Conservation (phyloP, 1,140 invertebrate genomes). For the Hyposmocoma kahamanoa region DNA sequence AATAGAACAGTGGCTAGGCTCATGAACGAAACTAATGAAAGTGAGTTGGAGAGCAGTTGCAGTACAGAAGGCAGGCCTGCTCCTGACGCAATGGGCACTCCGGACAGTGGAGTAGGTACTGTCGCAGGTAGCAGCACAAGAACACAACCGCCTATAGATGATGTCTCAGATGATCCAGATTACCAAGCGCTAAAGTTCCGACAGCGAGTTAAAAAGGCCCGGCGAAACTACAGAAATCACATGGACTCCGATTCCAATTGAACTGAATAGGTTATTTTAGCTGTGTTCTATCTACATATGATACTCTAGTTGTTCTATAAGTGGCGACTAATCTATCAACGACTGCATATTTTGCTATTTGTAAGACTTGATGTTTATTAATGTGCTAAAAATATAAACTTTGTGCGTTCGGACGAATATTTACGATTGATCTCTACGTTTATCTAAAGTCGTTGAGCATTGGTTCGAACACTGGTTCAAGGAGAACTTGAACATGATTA, state of each 20-base stretch:
- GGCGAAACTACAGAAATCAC: conserved; percentile 72
- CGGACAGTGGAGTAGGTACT: conserved; percentile 49
- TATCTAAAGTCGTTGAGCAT: too few relatives aligned
- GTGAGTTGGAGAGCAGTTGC: conserved; percentile 65
- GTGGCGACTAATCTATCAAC: conserved; percentile 15
- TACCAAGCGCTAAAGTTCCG: conserved; percentile 67
- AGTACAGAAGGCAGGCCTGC: conserved; percentile 52
- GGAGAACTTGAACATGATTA: too few relatives aligned
- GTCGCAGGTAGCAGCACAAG: conserved; percentile 37
- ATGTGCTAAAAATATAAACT: conserved; percentile 8
- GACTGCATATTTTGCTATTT: conserved; percentile 15
- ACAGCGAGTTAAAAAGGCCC: conserved; percentile 72
- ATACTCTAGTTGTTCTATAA: conserved; percentile 19
- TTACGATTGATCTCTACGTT: too few relatives aligned
- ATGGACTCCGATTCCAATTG: conserved; percentile 76
- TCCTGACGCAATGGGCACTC: conserved; percentile 28
- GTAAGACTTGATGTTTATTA: neutral
- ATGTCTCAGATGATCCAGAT: conserved; percentile 66
- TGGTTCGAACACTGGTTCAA: too few relatives aligned
- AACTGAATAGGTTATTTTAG: conserved; percentile 23
- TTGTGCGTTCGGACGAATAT: too few relatives aligned
- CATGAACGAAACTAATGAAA: conserved; percentile 69
- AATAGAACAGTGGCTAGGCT: conserved; percentile 54
- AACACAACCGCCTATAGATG: conserved; percentile 26
- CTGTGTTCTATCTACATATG: conserved; percentile 18